These are phyloP conservation scores for Quadroppia sp. DNA, from an alignment of 2,888 invertebrate genomes.

Conservation along the genomic window DNA sequence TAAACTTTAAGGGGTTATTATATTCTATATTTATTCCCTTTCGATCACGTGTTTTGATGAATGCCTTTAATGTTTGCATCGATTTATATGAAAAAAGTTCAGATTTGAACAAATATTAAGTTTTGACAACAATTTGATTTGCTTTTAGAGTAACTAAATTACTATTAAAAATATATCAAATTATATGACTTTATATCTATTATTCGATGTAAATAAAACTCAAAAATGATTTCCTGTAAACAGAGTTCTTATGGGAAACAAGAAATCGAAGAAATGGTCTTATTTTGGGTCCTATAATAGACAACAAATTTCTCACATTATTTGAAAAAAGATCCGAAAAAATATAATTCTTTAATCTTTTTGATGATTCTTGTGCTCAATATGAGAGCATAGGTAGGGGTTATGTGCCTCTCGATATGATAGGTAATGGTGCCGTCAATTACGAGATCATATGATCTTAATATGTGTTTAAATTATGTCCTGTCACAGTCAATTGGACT, in stretches of 20 bases:
- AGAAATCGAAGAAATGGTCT: not conserved
- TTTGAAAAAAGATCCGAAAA: not conserved
- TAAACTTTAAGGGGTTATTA: too few relatives aligned
- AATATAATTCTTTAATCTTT: constrained; percentile 7
- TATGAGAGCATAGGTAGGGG: not conserved
- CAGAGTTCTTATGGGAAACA: constrained; percentile 27
- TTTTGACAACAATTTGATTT: too few relatives aligned
- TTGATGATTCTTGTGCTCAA: not conserved
- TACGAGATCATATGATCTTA: constrained; percentile 28
- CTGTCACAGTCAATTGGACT: constrained; percentile 28
- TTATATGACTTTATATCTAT: constrained; percentile 28
- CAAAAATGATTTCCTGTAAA: constrained; percentile 32
- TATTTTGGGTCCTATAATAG: constrained; percentile 10
- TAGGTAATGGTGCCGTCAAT: constrained; percentile 28
- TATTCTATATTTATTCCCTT: too few relatives aligned
- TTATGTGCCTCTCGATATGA: not conserved
- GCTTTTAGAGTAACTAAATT: too few relatives aligned
- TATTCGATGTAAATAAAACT: constrained; percentile 14
- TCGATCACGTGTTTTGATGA: too few relatives aligned
- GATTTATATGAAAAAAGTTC: too few relatives aligned
- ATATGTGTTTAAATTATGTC: constrained; percentile 24
- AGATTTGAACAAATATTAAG: too few relatives aligned
- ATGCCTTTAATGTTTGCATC: too few relatives aligned
- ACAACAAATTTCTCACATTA: constrained; percentile 30
- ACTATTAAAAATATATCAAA: too few relatives aligned